Conservation (phyloP, 2,888 invertebrate genomes). For the Dysmachus trigonus region DNA sequence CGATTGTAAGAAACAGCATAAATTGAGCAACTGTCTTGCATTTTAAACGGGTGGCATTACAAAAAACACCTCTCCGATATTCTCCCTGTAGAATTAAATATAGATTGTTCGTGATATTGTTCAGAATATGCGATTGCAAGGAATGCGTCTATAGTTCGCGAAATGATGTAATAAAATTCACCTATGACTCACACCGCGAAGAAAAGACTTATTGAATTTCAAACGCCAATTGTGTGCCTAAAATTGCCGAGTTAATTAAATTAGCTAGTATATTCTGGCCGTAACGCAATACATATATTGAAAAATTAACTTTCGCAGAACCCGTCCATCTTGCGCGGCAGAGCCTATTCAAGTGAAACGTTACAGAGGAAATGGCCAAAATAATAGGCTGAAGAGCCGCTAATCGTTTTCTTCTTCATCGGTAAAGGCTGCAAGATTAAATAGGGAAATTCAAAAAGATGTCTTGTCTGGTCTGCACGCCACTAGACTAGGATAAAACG, state of each 20-base stretch:
- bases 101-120: neutral
- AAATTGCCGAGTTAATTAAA: neutral
- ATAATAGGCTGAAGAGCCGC: neutral
- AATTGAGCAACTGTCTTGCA: neutral
- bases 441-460: neutral
- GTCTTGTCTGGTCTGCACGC: neutral
- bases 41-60: neutral
- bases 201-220: neutral
- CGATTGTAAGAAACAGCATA: neutral
- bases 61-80: neutral
- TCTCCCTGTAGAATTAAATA: neutral
- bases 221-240: neutral
- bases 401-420: conserved; percentile 9
- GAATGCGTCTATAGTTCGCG: neutral
- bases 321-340: neutral
- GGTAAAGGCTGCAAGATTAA: conserved; percentile 1
- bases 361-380: neutral
- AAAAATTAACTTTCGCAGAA: neutral
- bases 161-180: conserved; percentile 25
- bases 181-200: neutral
- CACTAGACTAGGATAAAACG: neutral
- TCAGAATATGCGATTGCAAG: neutral
- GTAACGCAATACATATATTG: neutral
- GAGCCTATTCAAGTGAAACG: neutral
- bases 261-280: neutral